These are phyloP conservation scores for Coelogynopora nodosa DNA, from an alignment of 2,888 invertebrate genomes.

Conservation along the genomic window DNA sequence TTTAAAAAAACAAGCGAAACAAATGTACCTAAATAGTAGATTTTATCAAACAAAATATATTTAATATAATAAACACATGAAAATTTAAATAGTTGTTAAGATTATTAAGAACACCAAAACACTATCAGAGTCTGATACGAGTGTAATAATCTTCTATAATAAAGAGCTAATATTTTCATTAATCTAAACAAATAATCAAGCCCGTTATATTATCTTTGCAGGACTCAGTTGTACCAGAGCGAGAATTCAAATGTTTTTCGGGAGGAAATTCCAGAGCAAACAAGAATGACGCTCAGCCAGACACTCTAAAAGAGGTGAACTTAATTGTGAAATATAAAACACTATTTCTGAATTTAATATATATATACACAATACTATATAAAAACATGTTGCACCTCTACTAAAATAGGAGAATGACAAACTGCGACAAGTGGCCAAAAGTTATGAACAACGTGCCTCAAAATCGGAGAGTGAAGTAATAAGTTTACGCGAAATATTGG, in stretches of 20 bases:
- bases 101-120: too few species aligned
- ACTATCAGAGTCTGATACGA: too few species aligned
- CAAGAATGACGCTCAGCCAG: background rate
- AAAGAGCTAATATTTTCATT: too few species aligned
- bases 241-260: background rate
- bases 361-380: background rate
- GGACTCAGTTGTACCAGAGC: background rate
- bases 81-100: too few species aligned
- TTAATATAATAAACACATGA: too few species aligned
- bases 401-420: background rate
- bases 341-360: too few species aligned
- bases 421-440: background rate
- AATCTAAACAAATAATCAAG: too few species aligned
- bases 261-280: background rate
- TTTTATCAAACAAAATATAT: too few species aligned
- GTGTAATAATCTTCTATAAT: too few species aligned
- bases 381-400: background rate
- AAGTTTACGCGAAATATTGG: background rate
- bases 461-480: background rate
- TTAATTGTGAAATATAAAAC: too few species aligned
- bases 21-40: too few species aligned
- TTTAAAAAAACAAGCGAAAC: too few species aligned
- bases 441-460: background rate
- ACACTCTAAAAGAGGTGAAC: background rate
- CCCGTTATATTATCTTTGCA: background rate